These are phyloP conservation scores for Gouania willdenowi DNA, from an alignment of 2,797 vertebrate species.

Conservation along the genomic window DNA sequence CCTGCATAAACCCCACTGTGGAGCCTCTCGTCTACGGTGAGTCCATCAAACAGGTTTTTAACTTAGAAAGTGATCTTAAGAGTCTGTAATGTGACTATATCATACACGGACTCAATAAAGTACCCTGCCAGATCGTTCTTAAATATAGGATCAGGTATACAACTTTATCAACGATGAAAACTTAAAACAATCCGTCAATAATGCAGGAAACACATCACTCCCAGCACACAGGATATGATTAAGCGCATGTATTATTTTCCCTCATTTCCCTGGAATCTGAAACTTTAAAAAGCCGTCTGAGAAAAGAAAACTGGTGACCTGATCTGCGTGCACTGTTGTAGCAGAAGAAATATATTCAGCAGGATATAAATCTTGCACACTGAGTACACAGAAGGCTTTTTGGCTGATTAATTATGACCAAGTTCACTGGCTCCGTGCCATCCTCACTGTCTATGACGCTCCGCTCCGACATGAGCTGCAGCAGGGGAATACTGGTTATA, in stretches of 20 bases:
- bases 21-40: constrained; percentile 82
- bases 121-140: too few relatives aligned
- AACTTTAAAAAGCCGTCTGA: constrained; percentile 19
- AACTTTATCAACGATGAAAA: too few relatives aligned
- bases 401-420: constrained; percentile 69
- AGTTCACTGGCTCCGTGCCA: constrained; percentile 59
- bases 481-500: constrained; percentile 56
- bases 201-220: not conserved
- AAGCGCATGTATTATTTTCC: constrained; percentile 17
- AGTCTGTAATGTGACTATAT: too few relatives aligned
- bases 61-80: too few relatives aligned
- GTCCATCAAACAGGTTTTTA: constrained; percentile 37
- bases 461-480: constrained; percentile 48
- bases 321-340: constrained; percentile 31
- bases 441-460: constrained; percentile 48
- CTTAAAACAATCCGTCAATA: not conserved
- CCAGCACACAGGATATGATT: constrained; percentile 4
- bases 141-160: too few relatives aligned
- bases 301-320: constrained; percentile 33
- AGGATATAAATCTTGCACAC: constrained; percentile 68
- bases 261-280: constrained; percentile 26
- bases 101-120: not conserved
- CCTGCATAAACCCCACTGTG: constrained; percentile 64
- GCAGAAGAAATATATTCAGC: constrained; percentile 50
- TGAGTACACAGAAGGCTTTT: constrained; percentile 60